phyloP scores from a whole-genome alignment of 2,113 vertebrate genomes.

The Nothobranchius kuhntae region DNA sequence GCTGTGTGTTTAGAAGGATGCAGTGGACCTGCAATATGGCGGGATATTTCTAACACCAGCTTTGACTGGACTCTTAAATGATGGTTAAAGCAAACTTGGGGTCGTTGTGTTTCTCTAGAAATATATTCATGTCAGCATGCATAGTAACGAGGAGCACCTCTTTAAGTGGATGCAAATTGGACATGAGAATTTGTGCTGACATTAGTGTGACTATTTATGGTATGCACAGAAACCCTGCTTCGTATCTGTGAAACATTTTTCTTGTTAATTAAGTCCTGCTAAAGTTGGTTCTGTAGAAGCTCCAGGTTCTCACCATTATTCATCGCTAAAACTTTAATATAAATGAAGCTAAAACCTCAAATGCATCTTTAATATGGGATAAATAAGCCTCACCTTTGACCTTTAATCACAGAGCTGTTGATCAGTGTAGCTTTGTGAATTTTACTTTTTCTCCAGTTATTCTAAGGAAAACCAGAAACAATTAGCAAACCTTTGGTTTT shows the following conservation, averaged over 20 bases:
- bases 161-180: slow-evolving; percentile 23
- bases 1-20: slow-evolving; percentile 10
- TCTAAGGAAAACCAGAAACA: no score
- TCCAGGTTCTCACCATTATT: not conserved
- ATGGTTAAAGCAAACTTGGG: not conserved
- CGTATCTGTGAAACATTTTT: not conserved
- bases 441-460: no score
- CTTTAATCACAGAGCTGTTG: no score
- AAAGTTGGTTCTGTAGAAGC: not conserved
- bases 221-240: not conserved
- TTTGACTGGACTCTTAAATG: slow-evolving; percentile 1
- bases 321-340: not conserved
- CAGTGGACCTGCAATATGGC: slow-evolving; percentile 10
- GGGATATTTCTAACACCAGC: slow-evolving; percentile 4
- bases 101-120: slow-evolving; percentile 8
- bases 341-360: no score
- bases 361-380: no score
- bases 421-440: no score
- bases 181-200: slow-evolving; percentile 23
- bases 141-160: slow-evolving; percentile 20
- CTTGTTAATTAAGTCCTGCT: not conserved
- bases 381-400: no score
- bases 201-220: slow-evolving; percentile 6
- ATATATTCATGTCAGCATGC: slow-evolving; percentile 15
- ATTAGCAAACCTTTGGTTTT: no score